Base-by-base conservation (phyloP, 2,888 invertebrate species). In the Mythimna pallens region DNA sequence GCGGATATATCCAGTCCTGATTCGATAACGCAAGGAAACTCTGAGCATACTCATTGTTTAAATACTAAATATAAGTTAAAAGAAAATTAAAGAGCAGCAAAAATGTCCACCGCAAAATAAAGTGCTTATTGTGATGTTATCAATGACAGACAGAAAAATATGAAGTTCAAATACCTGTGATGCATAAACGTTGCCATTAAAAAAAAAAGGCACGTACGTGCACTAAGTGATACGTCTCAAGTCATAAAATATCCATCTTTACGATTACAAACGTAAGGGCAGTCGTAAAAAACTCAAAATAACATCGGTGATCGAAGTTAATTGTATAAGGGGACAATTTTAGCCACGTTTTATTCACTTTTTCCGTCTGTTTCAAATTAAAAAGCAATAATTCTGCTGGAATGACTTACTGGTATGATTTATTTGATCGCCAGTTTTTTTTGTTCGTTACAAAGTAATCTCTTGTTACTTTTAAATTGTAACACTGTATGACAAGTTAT, bases 341-440 rank as follows among this genome's bases (percentile, higher is more conserved):
- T 77, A 59, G 72, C 76, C 66, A 70, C 77, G 73, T 82, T 79
- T 80, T 75, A 78, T 79, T 70, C 66, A 70, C 73, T 84, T 87
- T 88, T 89, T 87, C 88, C 88, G 87, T 92, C 92, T 93, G 92
- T 92, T 92, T 91, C 90, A 87, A 92, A 93, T 93, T 92, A 92
- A 92, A 92, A 91, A 82, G 87, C 85, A 87, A 90, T 91, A 89
- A 90, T 88, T 92, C 75, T 76, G 52, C 77, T 79, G 79, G 84
- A 85, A 85, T 82, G 86, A 87, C 83, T 87, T 85, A 87, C 82
- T 85, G 76, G 81, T 77, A 88, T 90, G 91, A 91, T 92, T 92
- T 91, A 92, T 87, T 73, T 34, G 71, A 76, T 87, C 89, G 87
- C 89, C 61, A 89, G 89, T 85, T 76, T 83, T 81, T 52, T 55